Evolutionary conservation across 2,888 invertebrate species (phyloP), one percentile per base, ranked within the genome.

Genomic region (Sinopyrophorus schimmeli): DNA sequence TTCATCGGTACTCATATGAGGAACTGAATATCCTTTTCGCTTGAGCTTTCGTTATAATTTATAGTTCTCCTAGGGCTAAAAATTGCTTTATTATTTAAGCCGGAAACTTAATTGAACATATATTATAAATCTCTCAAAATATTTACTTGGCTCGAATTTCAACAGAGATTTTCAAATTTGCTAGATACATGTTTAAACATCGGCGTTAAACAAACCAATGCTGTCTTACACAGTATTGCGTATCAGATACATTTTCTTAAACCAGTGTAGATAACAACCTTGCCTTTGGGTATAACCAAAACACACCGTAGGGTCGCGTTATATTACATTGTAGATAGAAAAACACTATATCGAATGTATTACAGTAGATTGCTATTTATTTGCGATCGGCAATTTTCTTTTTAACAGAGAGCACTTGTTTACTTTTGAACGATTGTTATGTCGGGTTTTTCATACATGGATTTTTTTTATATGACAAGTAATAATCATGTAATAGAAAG

Each of bases 21-120:
- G 24, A 41, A 31, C 54, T 46, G 53, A 49, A 54, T 58, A 57
- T 59, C 57, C 59, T 58, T 46, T 53, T 48, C 37, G 55, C 44
- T 47, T 41, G 51, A 53, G 54, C 55, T 57, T 52, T 49, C 47
- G 35, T 35, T 35, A 53, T 55, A 49, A 59, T 59, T 59, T 55
- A 59, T 53, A 47, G 49, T 52, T 48, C 39, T 48, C 53, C 54
- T 47, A 48, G 39, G 54, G 41, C 48, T 47, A 48, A 53, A 53
- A 56, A 56, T 54, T 54, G 53, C 26, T 31, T 24, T 47, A 50
- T 34, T 51, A 51, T 50, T 53, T 53, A 42, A 52, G 30, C 30
- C 31, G 10, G 18, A 18, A 23, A 34, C 40, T 42, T 57, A 57
- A 57, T 54, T 54, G 52, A 56, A 54, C 49, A 35, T 30, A 30